Percentiles rank a stretch among this genome's conserved stretches.
phyloP scores from a whole-genome alignment of 2,888 invertebrate genomes.

The Monopis laevigella region DNA sequence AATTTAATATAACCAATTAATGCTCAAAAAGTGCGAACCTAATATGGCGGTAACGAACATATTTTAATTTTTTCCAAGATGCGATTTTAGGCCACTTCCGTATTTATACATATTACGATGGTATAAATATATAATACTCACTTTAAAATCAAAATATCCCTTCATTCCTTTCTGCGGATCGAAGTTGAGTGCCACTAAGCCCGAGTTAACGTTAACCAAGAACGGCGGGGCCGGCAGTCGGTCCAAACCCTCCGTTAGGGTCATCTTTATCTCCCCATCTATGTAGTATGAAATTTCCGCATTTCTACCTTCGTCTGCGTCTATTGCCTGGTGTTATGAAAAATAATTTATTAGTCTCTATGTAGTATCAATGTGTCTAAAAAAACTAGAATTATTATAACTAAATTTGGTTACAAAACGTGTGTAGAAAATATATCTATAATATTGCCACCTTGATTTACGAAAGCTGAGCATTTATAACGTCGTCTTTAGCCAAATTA shows the following conservation, averaged over 20 bases:
- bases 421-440: not conserved
- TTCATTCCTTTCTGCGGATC: slow-evolving; percentile 97
- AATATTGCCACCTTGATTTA: not conserved
- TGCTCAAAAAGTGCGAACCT: no score
- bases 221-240: slow-evolving; percentile 83
- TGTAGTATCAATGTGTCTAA: no score
- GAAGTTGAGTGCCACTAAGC: slow-evolving; percentile 88
- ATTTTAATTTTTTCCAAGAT: no score
- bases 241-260: slow-evolving; percentile 86
- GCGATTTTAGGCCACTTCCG: no score
- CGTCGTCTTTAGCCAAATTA: not conserved
- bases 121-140: slow-evolving; percentile 34
- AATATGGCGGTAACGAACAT: no score
- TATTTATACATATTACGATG: no score
- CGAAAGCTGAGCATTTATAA: not conserved
- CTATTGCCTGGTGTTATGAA: slow-evolving; percentile 74
- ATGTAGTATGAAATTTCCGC: slow-evolving; percentile 80
- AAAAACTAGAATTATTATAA: no score
- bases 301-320: slow-evolving; percentile 79
- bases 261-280: slow-evolving; percentile 82
- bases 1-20: no score
- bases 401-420: no score
- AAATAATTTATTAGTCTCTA: no score
- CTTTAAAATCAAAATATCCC: slow-evolving; percentile 94
- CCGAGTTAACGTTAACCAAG: slow-evolving; percentile 81